These are phyloP conservation scores for Aulostomus chinensis DNA, from an alignment of 2,797 vertebrate genomes.

Conservation along the genomic window DNA sequence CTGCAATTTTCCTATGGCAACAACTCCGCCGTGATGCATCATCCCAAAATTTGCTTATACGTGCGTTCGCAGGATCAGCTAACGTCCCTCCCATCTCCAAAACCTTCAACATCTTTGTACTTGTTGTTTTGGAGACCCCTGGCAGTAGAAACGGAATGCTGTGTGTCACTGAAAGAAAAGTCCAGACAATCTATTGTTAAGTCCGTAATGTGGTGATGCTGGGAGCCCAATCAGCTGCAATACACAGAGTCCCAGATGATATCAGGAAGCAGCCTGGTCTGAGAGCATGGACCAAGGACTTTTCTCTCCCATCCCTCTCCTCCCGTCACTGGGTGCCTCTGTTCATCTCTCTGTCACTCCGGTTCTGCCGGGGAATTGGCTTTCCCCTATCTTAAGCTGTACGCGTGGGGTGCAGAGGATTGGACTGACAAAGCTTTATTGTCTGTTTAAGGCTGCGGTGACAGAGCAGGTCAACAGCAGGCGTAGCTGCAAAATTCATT, in stretches of 20 bases:
- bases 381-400: slow-evolving; percentile 32
- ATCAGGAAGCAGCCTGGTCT: slow-evolving; percentile 55
- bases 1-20: too few relatives aligned
- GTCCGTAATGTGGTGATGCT: too few relatives aligned
- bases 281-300: slow-evolving; percentile 27
- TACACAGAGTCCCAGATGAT: slow-evolving; percentile 39
- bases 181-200: too few relatives aligned
- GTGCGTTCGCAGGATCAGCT: too few relatives aligned
- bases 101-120: too few relatives aligned
- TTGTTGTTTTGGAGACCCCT: too few relatives aligned
- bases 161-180: too few relatives aligned
- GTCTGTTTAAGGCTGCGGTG: slow-evolving; percentile 29
- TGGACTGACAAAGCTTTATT: slow-evolving; percentile 38
- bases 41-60: too few relatives aligned
- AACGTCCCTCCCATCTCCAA: too few relatives aligned
- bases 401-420: slow-evolving; percentile 1
- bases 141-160: too few relatives aligned
- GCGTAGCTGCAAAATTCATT: neutral
- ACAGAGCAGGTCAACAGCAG: neutral
- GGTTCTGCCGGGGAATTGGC: slow-evolving; percentile 27
- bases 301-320: slow-evolving; percentile 5
- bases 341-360: slow-evolving; percentile 20
- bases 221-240: slow-evolving; percentile 55
- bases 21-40: too few relatives aligned
- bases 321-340: slow-evolving; percentile 15